Evolutionary conservation across 2,888 invertebrate genomes (phyloP).

Genomic region (Drosophila atroscutellata): DNA sequence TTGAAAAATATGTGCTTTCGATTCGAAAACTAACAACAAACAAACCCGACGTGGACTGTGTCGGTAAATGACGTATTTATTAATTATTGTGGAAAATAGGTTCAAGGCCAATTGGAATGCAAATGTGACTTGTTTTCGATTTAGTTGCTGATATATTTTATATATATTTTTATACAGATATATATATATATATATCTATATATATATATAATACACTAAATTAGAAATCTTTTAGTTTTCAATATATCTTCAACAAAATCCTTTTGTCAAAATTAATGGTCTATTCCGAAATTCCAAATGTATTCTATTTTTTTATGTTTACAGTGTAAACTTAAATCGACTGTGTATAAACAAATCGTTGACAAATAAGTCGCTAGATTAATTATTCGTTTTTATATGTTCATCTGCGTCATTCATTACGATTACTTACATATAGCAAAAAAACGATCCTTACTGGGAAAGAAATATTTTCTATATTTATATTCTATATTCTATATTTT

Average conservation of each 20-base stretch:
- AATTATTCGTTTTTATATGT: not conserved
- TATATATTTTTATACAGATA: not conserved
- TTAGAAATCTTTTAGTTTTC: not conserved
- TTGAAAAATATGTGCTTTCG: not conserved
- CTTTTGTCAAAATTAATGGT: not conserved
- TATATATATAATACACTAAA: not conserved
- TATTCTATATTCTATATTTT: too few relatives aligned
- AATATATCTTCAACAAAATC: not conserved
- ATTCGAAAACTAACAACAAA: not conserved
- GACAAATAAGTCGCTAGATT: not conserved
- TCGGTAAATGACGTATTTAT: not conserved
- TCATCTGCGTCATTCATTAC: constrained; percentile 19
- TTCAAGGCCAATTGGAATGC: not conserved
- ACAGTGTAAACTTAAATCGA: not conserved
- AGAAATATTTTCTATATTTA: too few relatives aligned
- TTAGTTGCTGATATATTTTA: not conserved
- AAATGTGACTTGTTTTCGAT: not conserved
- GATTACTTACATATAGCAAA: constrained; percentile 6
- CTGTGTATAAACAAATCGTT: not conserved
- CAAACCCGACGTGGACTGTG: too few relatives aligned
- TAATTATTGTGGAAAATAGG: not conserved
- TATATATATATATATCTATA: not conserved
- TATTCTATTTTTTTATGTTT: not conserved
- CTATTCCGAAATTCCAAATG: not conserved
- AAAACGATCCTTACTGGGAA: not conserved